phyloP scores from a whole-genome alignment of 2,113 vertebrate genomes.

The Nerophis lumbriciformis region DNA sequence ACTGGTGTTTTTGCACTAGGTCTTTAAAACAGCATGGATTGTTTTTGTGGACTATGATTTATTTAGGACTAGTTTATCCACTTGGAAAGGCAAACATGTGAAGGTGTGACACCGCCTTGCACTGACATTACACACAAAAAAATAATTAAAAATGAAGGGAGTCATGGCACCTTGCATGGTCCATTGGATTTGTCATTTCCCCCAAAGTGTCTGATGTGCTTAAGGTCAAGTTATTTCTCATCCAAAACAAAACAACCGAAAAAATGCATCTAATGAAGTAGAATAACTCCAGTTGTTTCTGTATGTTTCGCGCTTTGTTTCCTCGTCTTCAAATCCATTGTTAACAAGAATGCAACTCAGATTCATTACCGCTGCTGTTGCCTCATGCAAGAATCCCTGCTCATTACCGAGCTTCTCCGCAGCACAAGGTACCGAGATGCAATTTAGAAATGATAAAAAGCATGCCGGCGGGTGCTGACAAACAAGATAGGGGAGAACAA shows the following conservation, averaged over 20 bases:
- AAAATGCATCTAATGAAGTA: background rate
- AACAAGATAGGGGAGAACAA: slow-evolving; percentile 16
- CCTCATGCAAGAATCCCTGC: slow-evolving; percentile 11
- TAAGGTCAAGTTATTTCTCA: background rate
- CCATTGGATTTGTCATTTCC: background rate
- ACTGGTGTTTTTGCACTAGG: too few relatives aligned
- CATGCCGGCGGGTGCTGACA: slow-evolving; percentile 17
- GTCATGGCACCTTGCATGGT: background rate
- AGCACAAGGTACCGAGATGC: slow-evolving; percentile 18
- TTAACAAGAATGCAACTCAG: slow-evolving; percentile 32
- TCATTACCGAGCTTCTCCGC: slow-evolving; percentile 22
- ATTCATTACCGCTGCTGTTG: slow-evolving; percentile 22
- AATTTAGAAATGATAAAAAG: slow-evolving; percentile 26
- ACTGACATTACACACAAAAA: too few relatives aligned
- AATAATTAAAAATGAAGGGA: too few relatives aligned
- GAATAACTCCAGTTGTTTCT: background rate
- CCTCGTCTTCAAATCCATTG: slow-evolving; percentile 37
- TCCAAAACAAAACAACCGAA: background rate
- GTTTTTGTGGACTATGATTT: too few relatives aligned
- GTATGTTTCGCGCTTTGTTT: slow-evolving; percentile 26
- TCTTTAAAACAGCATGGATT: too few relatives aligned
- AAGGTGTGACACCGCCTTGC: too few relatives aligned
- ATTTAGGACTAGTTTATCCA: too few relatives aligned
- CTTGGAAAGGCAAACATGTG: too few relatives aligned
- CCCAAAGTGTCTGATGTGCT: background rate